Evolutionary conservation across 2,113 vertebrate genomes (phyloP), one percentile per base, ranked within the genome.

Genomic region (Pogonocichla stellata): DNA sequence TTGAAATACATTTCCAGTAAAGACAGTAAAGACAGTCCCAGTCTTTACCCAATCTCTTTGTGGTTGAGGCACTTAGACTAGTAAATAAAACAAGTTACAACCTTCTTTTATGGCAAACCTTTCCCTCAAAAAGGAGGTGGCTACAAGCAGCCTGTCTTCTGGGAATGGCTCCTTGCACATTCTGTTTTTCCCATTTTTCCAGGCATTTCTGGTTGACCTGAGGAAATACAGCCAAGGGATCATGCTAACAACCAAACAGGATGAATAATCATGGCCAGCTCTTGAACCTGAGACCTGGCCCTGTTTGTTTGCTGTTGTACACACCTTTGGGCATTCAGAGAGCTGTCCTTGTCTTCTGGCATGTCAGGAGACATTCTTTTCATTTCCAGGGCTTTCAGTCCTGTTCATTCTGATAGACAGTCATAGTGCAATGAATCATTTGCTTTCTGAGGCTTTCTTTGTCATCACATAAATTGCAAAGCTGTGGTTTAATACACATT

Each of bases 381-480:
- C 4, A 23, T 88, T 90, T 88, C 72, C 74, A 92, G 70, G 38
- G 45, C 45, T 92, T 90, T 93, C 79, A 47, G 20, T 77, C 34
- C 23, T 15, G 25, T 61, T 93, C 58, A n/a, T 79, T 83, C 67
- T 92, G 75, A 62, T 70, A 58, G 66, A 47, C 66, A 93, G 29
- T 73, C 33, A 23, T 5, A 38, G 34, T 26, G 47, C 12, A 73
- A 61, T 66, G 62, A 70, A 88, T 86, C 60, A 70, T 36, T 77
- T 45, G 36, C 50, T 92, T 93, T 90, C 81, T 85, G 36, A 53
- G 50, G n/a, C 50, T 90, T 85, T 51, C 53, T 92, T 65, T 86
- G 80, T 90, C 79, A 73, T 58, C 64, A 73, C 38, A 86, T 62
- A 86, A 82, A 77, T 95, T 83, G 62, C 64, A 90, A 80, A 80